Evolutionary conservation across 2,797 vertebrate genomes (phyloP).

Genomic region (Tenualosa thibaudeaui): DNA sequence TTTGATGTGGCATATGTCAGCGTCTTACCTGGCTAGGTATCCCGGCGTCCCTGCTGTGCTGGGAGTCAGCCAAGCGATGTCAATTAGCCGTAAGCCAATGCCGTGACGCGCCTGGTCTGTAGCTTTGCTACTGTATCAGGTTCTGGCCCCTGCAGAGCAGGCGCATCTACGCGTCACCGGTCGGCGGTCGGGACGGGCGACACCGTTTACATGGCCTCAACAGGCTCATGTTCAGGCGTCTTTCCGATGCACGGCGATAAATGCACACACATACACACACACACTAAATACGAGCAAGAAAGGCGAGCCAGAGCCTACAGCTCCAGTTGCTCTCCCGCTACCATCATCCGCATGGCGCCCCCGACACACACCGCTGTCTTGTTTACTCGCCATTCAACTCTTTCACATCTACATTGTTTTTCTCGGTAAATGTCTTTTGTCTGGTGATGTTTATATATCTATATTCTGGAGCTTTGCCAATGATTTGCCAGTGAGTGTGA

Average conservation of each 20-base stretch:
- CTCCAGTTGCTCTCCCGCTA: constrained; percentile 15
- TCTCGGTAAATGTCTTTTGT: background rate
- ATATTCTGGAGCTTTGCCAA: background rate
- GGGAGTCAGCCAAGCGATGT: constrained; percentile 78
- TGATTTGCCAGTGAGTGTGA: background rate
- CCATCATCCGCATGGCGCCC: background rate
- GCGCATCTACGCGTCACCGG: constrained; percentile 76
- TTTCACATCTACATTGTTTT: background rate
- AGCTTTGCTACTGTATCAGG: constrained; percentile 76
- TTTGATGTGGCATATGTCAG: constrained; percentile 22
- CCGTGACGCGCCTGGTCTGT: constrained; percentile 66
- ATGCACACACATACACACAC: background rate
- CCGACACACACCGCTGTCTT: background rate
- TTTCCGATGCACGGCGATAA: constrained; percentile 54
- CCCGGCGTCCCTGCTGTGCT: constrained; percentile 66
- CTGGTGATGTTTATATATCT: too few relatives aligned
- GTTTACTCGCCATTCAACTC: background rate
- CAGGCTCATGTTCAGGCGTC: constrained; percentile 68
- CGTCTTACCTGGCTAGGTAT: constrained; percentile 63
- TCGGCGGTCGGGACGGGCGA: constrained; percentile 79
- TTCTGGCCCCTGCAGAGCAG: constrained; percentile 76
- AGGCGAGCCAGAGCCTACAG: background rate
- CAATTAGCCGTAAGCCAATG: constrained; percentile 86
- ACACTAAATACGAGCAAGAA: background rate
- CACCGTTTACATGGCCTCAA: constrained; percentile 80